Evolutionary conservation across 2,888 invertebrate species (phyloP).

Genomic region (Encarsia formosa): DNA sequence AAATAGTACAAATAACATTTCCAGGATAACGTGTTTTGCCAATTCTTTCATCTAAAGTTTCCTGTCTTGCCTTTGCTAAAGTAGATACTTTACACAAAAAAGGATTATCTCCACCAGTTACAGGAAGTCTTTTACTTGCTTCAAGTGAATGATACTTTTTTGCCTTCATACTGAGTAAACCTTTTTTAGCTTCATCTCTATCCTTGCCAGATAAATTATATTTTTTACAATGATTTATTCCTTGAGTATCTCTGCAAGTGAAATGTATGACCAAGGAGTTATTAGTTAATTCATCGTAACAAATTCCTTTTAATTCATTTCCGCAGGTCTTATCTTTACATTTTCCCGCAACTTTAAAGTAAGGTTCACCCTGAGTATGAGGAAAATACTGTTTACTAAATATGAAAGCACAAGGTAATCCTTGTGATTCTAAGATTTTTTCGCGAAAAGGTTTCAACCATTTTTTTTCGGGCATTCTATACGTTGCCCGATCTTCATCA

Average conservation of each 20-base stretch:
- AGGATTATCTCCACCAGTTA: not conserved
- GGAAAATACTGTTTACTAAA: constrained; percentile 8
- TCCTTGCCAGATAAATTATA: not conserved
- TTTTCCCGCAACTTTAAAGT: constrained; percentile 8
- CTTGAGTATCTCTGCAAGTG: not conserved
- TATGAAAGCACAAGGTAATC: constrained; percentile 6
- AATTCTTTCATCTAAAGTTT: not conserved
- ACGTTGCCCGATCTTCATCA: constrained; percentile 11
- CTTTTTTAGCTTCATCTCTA: not conserved
- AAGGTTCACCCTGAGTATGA: constrained; percentile 3
- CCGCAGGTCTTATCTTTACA: constrained; percentile 2
- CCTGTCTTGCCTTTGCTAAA: not conserved
- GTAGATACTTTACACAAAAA: not conserved
- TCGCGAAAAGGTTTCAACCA: constrained; percentile 3
- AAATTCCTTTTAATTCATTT: not conserved
- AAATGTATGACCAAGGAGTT: constrained; percentile 3
- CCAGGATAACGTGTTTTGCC: not conserved
- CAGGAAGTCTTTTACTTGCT: not conserved
- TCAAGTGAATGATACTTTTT: not conserved
- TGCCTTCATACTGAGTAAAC: not conserved
- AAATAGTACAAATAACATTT: not conserved
- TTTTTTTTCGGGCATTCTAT: not conserved
- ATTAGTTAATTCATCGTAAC: not conserved
- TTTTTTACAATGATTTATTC: constrained; percentile 4
- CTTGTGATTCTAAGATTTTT: constrained; percentile 1